Evolutionary conservation across 2,888 invertebrate genomes (phyloP), one percentile per base, ranked within the genome.

Genomic region (Eutolmus rufibarbis): DNA sequence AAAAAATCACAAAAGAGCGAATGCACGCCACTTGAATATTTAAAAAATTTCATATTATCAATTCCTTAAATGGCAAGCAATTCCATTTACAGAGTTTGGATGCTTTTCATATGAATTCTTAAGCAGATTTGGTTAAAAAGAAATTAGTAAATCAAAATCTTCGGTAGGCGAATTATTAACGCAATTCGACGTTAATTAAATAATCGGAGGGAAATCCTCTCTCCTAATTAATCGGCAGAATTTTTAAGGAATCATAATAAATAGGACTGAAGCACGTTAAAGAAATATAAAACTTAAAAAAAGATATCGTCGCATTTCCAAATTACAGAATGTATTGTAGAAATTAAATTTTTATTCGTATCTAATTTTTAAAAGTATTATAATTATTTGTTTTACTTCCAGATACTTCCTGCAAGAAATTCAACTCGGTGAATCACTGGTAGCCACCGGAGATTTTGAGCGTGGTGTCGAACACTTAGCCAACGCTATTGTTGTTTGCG

Each of bases 401-500:
- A 92, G 92, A 89, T 94, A 94, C 91, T 94, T 94, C 91, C 91
- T 94, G 74, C 94, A 94, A 90, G 93, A 97, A 95, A 97, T 99
- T 89, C 98, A 99, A 93, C 93, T 97, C 84, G 99, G 99, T 74
- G 99, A 99, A 93, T 97, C 97, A 91, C 92, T 98, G 89, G 93
- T 99, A 90, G 96, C 96, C 16, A 95, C 95, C n/a, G 98, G 98
- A 16, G 96, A 98, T 91, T 92, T 97, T 88, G 97, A 98, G 89
- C 96, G 95, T 77, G 99, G 98, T 56, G 97, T 99, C 84, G 98
- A 98, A 92, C 99, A 99, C 93, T 95, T 99, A 89, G 97, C 97
- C 74, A 98, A 98, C 93, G 99, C 99, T 9, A 97, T 99, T n/a
- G 97, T 98, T 4, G 97, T 99, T 37, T 99, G 99, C 92, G 98